These are phyloP conservation scores for Agrochola lychnidis DNA, from an alignment of 2,888 invertebrate species.

Conservation along the genomic window DNA sequence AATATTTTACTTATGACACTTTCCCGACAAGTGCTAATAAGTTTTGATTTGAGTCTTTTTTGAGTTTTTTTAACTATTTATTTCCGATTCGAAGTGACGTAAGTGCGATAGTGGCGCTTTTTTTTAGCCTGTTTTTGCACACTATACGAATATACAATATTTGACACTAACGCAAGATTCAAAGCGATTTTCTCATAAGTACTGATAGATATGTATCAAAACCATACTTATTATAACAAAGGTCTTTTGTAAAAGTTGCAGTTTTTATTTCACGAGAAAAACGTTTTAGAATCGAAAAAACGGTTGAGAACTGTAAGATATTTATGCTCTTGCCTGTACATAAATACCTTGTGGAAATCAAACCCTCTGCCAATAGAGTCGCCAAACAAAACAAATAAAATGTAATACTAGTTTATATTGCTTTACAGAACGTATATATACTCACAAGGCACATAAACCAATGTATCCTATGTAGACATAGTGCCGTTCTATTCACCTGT, in stretches of 20 bases:
- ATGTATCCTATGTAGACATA: not conserved
- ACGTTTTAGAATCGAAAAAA: not conserved
- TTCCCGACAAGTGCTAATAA: too few species aligned
- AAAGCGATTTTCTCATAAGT: too few species aligned
- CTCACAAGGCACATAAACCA: not conserved
- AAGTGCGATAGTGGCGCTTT: too few species aligned
- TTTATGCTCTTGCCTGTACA: not conserved
- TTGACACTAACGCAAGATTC: not conserved
- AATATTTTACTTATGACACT: too few species aligned
- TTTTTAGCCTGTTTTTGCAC: too few species aligned
- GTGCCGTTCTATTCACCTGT: not conserved
- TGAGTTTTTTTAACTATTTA: too few species aligned
- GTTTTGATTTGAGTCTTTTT: too few species aligned
- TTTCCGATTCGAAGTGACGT: too few species aligned
- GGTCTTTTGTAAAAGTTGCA: not conserved
- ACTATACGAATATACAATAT: not conserved
- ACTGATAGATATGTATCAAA: not conserved
- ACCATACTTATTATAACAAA: not conserved
- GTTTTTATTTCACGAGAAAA: not conserved
- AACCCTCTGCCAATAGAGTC: slow-evolving; percentile 15
- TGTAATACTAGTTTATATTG: slow-evolving; percentile 13
- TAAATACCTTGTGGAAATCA: slow-evolving; percentile 27
- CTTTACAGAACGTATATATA: not conserved
- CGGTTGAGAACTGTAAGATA: too few species aligned
- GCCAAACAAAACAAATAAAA: slow-evolving; percentile 31